These are phyloP conservation scores for Scaptomyza tumidula DNA, from an alignment of 2,888 invertebrate genomes.

Conservation along the genomic window DNA sequence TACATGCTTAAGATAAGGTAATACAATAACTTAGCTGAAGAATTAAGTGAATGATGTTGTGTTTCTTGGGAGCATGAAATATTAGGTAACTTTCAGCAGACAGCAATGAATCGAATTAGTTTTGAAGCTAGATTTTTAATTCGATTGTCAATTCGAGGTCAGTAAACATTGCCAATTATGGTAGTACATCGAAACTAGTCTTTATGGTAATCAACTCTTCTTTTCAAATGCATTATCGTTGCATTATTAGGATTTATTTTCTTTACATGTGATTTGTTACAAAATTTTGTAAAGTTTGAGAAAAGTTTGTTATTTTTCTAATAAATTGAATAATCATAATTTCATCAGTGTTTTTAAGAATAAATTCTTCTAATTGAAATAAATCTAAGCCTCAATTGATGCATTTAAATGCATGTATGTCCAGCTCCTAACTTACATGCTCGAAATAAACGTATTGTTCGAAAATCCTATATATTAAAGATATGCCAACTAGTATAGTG, in stretches of 20 bases:
- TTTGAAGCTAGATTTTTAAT: no score
- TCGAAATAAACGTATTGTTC: neutral
- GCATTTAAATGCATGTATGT: neutral
- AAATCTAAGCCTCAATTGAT: no score
- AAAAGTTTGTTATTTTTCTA: neutral
- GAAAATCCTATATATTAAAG: no score
- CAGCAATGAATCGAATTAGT: neutral
- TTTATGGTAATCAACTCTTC: neutral
- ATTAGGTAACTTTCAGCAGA: no score
- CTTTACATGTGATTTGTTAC: neutral
- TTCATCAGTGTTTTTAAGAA: no score
- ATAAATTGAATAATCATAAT: no score
- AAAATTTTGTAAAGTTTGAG: neutral
- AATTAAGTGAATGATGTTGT: neutral
- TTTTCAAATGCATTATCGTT: neutral
- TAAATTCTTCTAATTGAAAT: no score
- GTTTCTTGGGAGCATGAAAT: neutral
- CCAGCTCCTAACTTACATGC: neutral
- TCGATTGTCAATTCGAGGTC: no score
- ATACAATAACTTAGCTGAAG: neutral
- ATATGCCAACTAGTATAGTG: neutral
- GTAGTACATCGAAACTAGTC: no score
- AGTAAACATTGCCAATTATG: no score
- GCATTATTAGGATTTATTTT: no score
- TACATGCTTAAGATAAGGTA: slow-evolving; percentile 15